Evolutionary conservation across 2,888 invertebrate genomes (phyloP), one percentile per base, ranked within the genome.

Genomic region (Clunio marinus): DNA sequence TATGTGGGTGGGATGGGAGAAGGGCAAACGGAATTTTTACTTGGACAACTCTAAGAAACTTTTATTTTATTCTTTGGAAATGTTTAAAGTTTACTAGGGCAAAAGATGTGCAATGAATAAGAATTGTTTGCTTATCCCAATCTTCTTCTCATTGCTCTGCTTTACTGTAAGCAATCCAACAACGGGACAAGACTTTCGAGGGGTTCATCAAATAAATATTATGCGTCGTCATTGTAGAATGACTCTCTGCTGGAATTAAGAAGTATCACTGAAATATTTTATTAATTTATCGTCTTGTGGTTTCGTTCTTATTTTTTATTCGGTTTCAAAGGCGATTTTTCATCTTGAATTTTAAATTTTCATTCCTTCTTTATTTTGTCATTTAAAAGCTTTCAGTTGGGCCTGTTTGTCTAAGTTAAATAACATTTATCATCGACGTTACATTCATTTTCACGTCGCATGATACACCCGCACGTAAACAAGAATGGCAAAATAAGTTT

Each of bases 21-120:
- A n/a, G n/a, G n/a, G 51, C 13, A 51, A 51, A 22, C 17, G 3
- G 22, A 51, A 51, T 57, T 58, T 58, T 28, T 27, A n/a, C 28
- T 27, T 25, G 7, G n/a, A 28, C 15, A 25, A 27, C 7, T n/a
- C n/a, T n/a, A n/a, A n/a, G n/a, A n/a, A n/a, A n/a, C n/a, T n/a
- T n/a, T n/a, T n/a, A n/a, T n/a, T n/a, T 27, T 58, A 8, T 58
- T 3, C 22, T 58, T 28, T 10, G 32, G 35, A 20, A n/a, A n/a
- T 32, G 35, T 60, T 60, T 60, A 60, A 60, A 60, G 60, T 60
- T 60, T 32, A 35, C 20, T 60, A 22, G 60, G 22, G 35, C 20
- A 35, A 35, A 22, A n/a, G 32, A 60, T 60, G 60, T 60, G 60
- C 20, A 15, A 17, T 60, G 60, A 32, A 60, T 60, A 60, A 37